Evolutionary conservation across 1,140 invertebrate species (phyloP).

Genomic region (Drosophila punjabiensis): DNA sequence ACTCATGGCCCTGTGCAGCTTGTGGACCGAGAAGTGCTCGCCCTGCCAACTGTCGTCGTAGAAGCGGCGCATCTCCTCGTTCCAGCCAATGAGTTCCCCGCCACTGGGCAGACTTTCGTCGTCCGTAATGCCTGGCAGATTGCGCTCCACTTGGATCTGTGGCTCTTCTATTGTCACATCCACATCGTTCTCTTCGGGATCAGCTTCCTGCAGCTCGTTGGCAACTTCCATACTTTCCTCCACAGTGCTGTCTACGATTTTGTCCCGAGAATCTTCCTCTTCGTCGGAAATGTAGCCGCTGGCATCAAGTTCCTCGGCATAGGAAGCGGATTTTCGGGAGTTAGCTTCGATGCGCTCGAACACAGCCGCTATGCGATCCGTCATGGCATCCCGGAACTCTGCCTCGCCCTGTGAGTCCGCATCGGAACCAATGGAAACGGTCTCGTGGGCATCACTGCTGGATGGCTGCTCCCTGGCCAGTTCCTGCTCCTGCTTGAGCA

Average conservation of each 20-base stretch:
- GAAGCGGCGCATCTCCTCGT: conserved; percentile 87
- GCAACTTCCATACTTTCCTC: conserved; percentile 2
- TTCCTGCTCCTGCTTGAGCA: conserved; percentile 48
- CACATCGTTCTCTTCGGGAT: neutral
- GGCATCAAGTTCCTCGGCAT: neutral
- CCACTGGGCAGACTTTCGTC: conserved; percentile 29
- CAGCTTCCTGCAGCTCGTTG: conserved; percentile 2
- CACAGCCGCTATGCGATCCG: conserved; percentile 37
- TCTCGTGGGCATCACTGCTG: conserved; percentile 9
- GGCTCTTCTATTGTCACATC: neutral
- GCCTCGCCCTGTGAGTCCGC: conserved; percentile 47
- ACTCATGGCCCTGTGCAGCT: conserved; percentile 62
- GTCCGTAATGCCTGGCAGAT: conserved; percentile 16
- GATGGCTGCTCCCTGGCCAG: neutral
- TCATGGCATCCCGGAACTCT: conserved; percentile 40
- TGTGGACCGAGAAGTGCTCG: conserved; percentile 87
- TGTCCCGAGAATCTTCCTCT: conserved; percentile 23
- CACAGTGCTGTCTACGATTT: neutral
- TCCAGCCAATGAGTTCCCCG: conserved; percentile 72
- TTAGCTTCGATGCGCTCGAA: conserved; percentile 57
- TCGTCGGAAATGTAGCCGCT: conserved; percentile 16
- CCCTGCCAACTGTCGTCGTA: conserved; percentile 88
- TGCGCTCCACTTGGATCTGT: conserved; percentile 41
- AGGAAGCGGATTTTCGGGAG: neutral
- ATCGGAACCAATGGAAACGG: conserved; percentile 54